Percentiles rank a stretch among this genome's conserved stretches.
Conservation (phyloP, 2,888 invertebrate species). For the Callyntrura sp. region DNA sequence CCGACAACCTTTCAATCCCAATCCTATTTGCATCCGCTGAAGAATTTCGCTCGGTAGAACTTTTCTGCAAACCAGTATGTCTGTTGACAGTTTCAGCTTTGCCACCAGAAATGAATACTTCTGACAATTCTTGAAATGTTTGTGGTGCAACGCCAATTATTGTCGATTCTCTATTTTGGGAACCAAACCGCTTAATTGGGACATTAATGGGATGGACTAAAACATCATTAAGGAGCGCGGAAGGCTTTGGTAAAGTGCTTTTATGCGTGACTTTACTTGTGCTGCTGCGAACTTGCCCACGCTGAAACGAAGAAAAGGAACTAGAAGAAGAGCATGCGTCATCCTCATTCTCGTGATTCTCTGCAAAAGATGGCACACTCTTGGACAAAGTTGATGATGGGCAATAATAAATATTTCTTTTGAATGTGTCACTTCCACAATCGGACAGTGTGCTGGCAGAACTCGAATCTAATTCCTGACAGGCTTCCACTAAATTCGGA, state of each 20-base stretch:
- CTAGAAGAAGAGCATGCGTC: conserved; percentile 42
- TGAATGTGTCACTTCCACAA: conserved; percentile 44
- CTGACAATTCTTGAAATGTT: background rate
- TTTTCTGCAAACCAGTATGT: too few species aligned
- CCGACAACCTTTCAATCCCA: too few species aligned
- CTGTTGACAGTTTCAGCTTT: too few species aligned
- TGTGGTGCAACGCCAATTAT: background rate
- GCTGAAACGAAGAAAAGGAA: conserved; percentile 56
- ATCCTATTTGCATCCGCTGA: too few species aligned
- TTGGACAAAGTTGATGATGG: conserved; percentile 59
- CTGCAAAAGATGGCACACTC: conserved; percentile 17
- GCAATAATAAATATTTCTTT: conserved; percentile 14
- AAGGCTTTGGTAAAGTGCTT: conserved; percentile 17
- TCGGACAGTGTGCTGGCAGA: background rate
- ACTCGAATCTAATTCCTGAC: background rate
- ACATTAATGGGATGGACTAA: conserved; percentile 50
- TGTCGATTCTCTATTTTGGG: background rate
- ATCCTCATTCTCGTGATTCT: conserved; percentile 14
- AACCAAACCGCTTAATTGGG: conserved; percentile 51
- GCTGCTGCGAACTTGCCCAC: background rate
- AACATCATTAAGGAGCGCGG: conserved; percentile 52
- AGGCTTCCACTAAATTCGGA: conserved; percentile 32
- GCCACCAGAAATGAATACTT: background rate
- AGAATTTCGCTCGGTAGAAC: too few species aligned
- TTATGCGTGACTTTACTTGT: conserved; percentile 34